phyloP scores from a whole-genome alignment of 1,140 invertebrate genomes.

The Venturia canescens region DNA sequence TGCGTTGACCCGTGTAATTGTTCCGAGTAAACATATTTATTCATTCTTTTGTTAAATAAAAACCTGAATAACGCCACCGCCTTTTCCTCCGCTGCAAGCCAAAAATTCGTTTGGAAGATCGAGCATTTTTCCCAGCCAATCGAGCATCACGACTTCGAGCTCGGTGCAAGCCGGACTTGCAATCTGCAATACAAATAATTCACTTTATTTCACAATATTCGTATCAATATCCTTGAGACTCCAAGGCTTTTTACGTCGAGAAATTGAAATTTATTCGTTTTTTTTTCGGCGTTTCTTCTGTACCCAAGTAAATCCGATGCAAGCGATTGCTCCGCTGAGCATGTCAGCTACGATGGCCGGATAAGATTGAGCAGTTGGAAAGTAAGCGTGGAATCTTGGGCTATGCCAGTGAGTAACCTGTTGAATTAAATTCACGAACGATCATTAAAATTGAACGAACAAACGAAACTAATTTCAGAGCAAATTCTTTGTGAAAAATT shows the following conservation, averaged over 20 bases:
- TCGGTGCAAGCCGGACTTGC: constrained; percentile 98
- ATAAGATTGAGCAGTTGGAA: constrained; percentile 97
- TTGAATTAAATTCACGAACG: constrained; percentile 36
- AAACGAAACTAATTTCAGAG: constrained; percentile 32
- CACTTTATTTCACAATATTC: background rate
- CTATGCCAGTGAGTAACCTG: constrained; percentile 98
- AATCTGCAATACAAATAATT: constrained; percentile 80
- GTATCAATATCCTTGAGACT: background rate
- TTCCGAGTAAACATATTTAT: too few relatives aligned
- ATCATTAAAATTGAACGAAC: background rate
- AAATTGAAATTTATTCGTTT: background rate
- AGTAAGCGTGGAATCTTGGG: constrained; percentile 98
- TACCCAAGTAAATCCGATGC: constrained; percentile 93
- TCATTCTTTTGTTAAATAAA: too few relatives aligned
- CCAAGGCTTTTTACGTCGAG: background rate
- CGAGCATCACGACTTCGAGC: constrained; percentile 96
- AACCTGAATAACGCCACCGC: constrained; percentile 95
- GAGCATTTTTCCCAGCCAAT: constrained; percentile 98
- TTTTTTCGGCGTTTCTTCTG: constrained; percentile 49
- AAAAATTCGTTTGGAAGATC: constrained; percentile 93
- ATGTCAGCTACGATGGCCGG: constrained; percentile 97
- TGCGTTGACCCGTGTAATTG: too few relatives aligned
- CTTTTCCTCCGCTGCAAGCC: constrained; percentile 87
- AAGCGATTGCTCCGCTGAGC: constrained; percentile 94
- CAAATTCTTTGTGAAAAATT: background rate